Conservation (phyloP, 1,140 invertebrate species). For the Akabosia matsudoensis region DNA sequence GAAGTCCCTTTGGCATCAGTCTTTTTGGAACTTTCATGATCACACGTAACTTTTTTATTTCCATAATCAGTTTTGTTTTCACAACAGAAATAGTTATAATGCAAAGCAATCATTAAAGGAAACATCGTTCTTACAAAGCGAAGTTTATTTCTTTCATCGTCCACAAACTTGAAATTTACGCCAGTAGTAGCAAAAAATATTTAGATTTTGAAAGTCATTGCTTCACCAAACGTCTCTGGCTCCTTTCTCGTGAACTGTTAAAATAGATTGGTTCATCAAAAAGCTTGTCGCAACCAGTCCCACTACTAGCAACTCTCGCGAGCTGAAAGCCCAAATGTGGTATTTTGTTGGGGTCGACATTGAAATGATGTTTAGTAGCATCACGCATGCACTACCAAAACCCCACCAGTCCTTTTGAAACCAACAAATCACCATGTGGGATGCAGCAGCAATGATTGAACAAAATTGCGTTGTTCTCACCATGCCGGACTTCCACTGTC, state of each 20-base stretch:
- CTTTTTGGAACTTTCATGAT: constrained; percentile 9
- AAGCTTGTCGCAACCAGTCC: not conserved
- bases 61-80: not conserved
- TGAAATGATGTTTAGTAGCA: not conserved
- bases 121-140: too few relatives aligned
- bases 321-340: constrained; percentile 5
- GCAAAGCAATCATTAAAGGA: not conserved
- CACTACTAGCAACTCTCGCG: not conserved
- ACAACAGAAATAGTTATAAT: not conserved
- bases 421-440: not conserved
- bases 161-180: too few relatives aligned
- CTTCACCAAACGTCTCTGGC: too few relatives aligned
- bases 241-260: too few relatives aligned
- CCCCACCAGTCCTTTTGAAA: not conserved
- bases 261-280: not conserved
- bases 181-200: too few relatives aligned
- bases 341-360: constrained; percentile 3
- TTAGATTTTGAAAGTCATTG: too few relatives aligned
- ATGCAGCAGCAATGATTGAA: not conserved
- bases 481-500: not conserved
- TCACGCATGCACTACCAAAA: not conserved
- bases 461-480: constrained; percentile 6
- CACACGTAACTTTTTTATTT: constrained; percentile 8
- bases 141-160: too few relatives aligned
- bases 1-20: not conserved